Evolutionary conservation across 2,113 vertebrate species (phyloP).

Genomic region (Syngnathus typhle): DNA sequence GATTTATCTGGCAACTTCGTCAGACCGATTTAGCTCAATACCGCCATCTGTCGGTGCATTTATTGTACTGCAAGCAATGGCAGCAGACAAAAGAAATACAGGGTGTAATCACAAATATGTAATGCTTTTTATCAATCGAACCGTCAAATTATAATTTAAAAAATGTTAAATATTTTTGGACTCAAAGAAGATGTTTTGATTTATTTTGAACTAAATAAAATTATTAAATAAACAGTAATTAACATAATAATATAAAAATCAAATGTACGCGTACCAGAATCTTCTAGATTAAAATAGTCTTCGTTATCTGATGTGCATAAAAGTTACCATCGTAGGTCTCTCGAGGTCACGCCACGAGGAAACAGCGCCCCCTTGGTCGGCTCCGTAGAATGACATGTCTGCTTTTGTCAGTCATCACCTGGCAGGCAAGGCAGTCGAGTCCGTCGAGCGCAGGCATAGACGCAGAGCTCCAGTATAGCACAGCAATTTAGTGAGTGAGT

Average conservation of each 20-base stretch:
- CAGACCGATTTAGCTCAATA: background rate
- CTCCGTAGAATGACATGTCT: slow-evolving; percentile 49
- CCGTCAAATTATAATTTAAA: no score
- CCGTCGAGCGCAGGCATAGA: background rate
- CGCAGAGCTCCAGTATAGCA: background rate
- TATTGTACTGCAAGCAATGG: background rate
- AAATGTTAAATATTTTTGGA: no score
- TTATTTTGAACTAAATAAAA: no score
- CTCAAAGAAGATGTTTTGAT: no score
- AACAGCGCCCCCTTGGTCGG: slow-evolving; percentile 51
- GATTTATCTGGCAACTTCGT: slow-evolving; percentile 17
- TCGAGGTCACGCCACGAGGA: slow-evolving; percentile 1
- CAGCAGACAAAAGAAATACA: background rate
- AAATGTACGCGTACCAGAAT: no score
- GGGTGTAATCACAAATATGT: no score
- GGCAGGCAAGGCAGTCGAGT: background rate
- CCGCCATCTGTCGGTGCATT: slow-evolving; percentile 30
- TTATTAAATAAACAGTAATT: no score
- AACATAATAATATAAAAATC: no score
- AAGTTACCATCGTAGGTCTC: background rate
- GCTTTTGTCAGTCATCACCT: slow-evolving; percentile 45
- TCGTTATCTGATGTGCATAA: no score
- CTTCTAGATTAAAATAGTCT: no score
- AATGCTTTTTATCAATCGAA: background rate
- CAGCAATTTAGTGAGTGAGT: background rate